Percentiles rank a stretch among this genome's conserved stretches.
These are phyloP conservation scores for Psittacula derbiana DNA, from an alignment of 2,797 vertebrate genomes.

Conservation along the genomic window DNA sequence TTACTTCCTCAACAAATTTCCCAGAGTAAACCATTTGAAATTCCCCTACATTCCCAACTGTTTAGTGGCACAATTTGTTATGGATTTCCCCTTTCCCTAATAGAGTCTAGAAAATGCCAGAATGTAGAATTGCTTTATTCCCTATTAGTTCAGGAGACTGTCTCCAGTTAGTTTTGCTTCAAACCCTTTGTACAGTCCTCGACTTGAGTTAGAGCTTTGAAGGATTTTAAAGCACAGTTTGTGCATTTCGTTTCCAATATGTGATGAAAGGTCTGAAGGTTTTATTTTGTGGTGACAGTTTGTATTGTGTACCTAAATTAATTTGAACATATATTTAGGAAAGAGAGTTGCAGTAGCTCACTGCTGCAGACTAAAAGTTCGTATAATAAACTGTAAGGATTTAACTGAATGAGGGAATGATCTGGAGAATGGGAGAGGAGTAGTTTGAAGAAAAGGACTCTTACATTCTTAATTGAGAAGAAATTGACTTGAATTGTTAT, in stretches of 20 bases:
- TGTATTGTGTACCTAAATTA: not conserved
- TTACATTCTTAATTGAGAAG: not conserved
- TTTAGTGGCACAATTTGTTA: not conserved
- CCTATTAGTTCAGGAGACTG: not conserved
- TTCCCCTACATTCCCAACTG: not conserved
- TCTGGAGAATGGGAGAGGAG: not conserved
- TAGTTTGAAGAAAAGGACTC: not conserved
- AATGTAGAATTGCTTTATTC: not conserved
- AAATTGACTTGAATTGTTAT: not conserved
- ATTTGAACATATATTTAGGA: not conserved
- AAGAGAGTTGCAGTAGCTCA: not conserved
- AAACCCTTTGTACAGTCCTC: not conserved
- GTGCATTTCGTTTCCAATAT: not conserved
- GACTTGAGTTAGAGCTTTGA: not conserved
- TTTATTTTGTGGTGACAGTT: not conserved
- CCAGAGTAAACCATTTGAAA: not conserved
- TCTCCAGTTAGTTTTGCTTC: not conserved
- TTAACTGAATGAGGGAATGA: not conserved
- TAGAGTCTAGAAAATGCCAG: not conserved
- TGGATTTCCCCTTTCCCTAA: not conserved
- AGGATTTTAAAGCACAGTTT: not conserved
- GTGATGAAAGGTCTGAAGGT: not conserved
- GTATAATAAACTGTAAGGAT: not conserved
- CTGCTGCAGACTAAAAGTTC: not conserved
- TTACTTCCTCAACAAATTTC: constrained; percentile 1